Conservation (phyloP, 2,113 vertebrate species). For the Stomatorhinus ivindoensis region DNA sequence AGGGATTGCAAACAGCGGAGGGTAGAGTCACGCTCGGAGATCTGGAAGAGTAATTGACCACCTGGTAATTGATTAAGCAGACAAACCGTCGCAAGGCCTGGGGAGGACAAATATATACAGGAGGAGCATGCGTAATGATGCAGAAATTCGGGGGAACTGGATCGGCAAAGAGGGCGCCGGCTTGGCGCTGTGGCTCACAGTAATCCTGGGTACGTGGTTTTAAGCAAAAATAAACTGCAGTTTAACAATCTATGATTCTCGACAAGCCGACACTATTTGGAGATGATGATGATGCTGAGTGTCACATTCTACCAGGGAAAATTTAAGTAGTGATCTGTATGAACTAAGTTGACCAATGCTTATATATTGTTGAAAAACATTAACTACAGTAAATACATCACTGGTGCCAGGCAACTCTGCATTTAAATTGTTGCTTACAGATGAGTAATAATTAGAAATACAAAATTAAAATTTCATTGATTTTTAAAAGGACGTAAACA, state of each 20-base stretch:
- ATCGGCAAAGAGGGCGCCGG: background rate
- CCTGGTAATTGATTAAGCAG: background rate
- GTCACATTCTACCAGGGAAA: background rate
- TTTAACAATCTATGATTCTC: background rate
- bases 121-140: background rate
- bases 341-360: background rate
- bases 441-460: background rate
- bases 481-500: background rate
- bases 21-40: background rate
- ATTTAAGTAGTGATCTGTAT: background rate
- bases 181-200: background rate
- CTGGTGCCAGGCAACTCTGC: background rate
- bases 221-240: background rate
- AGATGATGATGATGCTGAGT: background rate
- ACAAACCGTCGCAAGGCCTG: background rate
- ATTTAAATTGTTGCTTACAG: background rate
- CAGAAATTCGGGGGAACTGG: background rate
- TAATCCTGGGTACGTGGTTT: background rate
- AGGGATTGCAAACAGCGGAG: background rate
- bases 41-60: background rate
- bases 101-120: background rate
- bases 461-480: background rate
- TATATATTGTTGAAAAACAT: background rate
- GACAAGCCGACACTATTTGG: background rate
- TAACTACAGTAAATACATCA: background rate